phyloP scores from a whole-genome alignment of 92 coral and sea anemone species.

The Actinostola sp. region DNA sequence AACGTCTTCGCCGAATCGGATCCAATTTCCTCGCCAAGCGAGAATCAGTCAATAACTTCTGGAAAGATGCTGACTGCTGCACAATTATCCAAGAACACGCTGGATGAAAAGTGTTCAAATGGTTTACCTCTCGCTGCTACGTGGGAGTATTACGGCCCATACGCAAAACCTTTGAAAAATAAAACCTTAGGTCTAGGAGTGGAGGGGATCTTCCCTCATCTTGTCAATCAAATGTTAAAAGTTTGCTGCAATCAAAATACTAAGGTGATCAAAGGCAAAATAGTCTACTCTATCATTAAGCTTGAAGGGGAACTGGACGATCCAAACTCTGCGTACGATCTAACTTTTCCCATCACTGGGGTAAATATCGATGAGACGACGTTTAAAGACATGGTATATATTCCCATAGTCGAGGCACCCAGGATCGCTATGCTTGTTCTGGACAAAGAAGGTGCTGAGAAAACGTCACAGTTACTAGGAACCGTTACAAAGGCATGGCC shows the following conservation, averaged over 20 bases:
- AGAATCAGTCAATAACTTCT: conserved; percentile 25
- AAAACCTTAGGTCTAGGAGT: conserved; percentile 57
- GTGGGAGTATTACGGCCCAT: conserved; percentile 97
- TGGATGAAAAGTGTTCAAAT: conserved; percentile 80
- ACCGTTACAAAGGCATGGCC: conserved; percentile 97
- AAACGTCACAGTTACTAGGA: conserved; percentile 73
- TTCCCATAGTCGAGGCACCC: conserved; percentile 86
- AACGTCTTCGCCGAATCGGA: conserved; percentile 28
- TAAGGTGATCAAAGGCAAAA: conserved; percentile 62
- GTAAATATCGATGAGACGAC: conserved; percentile 58
- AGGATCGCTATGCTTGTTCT: conserved; percentile 87
- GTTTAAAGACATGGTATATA: conserved; percentile 80
- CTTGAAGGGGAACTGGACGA: conserved; percentile 70
- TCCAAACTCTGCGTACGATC: conserved; percentile 64
- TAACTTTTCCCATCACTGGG: conserved; percentile 88
- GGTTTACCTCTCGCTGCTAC: conserved; percentile 87
- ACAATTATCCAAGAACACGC: conserved; percentile 50
- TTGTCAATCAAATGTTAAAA: conserved; percentile 73
- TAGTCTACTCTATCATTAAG: conserved; percentile 66
- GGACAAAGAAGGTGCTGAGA: conserved; percentile 65
- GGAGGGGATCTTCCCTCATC: conserved; percentile 92
- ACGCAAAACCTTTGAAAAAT: conserved; percentile 50
- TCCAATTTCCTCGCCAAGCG: conserved; percentile 7
- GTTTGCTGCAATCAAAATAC: conserved; percentile 74
- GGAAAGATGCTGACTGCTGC: conserved; percentile 44